Conservation (phyloP, 2,888 invertebrate genomes). For the Polylopha cassiicola region DNA sequence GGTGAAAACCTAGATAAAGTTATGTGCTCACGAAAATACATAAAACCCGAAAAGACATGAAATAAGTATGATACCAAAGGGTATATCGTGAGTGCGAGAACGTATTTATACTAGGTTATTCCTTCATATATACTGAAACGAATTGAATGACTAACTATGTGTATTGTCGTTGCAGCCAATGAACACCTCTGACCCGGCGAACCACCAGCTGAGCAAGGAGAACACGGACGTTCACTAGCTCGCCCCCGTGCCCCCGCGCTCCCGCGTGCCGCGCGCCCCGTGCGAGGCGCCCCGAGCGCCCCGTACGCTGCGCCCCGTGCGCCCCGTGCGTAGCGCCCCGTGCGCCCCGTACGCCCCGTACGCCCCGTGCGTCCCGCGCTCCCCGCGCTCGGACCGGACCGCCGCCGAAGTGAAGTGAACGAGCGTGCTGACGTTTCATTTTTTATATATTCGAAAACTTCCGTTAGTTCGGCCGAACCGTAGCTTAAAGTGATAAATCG, state of each 20-base stretch:
- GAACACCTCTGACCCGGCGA: conserved; percentile 89
- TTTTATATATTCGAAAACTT: conserved; percentile 23
- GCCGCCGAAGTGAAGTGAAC: conserved; percentile 21
- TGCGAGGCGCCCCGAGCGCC: conserved; percentile 10
- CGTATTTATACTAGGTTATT: no score
- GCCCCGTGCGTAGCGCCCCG: no score
- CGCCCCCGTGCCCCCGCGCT: no score
- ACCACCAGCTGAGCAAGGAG: conserved; percentile 87
- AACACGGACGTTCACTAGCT: conserved; percentile 90
- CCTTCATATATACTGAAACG: no score
- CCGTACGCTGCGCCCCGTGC: no score
- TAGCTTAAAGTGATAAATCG: conserved; percentile 23
- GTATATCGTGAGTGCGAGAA: no score
- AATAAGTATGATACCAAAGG: no score
- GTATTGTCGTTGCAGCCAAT: conserved; percentile 81
- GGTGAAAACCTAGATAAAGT: no score
- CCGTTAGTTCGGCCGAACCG: conserved; percentile 22
- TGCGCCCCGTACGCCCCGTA: no score
- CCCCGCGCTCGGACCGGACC: conserved; percentile 1
- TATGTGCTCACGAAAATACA: no score
- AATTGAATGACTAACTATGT: neutral
- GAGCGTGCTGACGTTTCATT: conserved; percentile 21
- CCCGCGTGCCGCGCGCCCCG: conserved; percentile 15
- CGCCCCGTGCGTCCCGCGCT: conserved; percentile 30
- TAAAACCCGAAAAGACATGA: no score